phyloP scores from a whole-genome alignment of 1,140 invertebrate species.

The Drosophila punjabiensis region DNA sequence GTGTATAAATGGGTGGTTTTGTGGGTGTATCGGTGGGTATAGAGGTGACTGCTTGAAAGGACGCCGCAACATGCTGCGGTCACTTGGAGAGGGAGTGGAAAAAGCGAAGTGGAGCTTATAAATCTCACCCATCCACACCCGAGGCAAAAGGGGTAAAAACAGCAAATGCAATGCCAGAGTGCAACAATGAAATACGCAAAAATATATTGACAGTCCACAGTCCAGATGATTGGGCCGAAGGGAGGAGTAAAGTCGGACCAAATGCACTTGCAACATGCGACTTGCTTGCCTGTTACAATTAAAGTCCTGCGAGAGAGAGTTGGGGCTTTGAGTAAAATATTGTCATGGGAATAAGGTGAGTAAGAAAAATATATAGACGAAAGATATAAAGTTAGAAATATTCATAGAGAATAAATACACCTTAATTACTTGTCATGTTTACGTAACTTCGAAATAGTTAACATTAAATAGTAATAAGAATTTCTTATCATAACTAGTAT shows the following conservation, averaged over 20 bases:
- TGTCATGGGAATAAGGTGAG: not conserved
- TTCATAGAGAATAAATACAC: too few species aligned
- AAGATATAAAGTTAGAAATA: not conserved
- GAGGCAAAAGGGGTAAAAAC: conserved; percentile 18
- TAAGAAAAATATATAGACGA: not conserved
- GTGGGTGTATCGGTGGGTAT: conserved; percentile 10
- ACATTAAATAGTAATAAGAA: too few species aligned
- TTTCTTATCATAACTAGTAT: too few species aligned
- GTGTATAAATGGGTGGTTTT: conserved; percentile 12
- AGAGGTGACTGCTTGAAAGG: conserved; percentile 31
- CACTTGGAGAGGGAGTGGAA: conserved; percentile 18
- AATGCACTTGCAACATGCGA: conserved; percentile 68
- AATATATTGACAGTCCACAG: conserved; percentile 80
- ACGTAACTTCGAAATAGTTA: too few species aligned
- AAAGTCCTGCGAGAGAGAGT: conserved; percentile 32
- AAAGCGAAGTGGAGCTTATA: conserved; percentile 45
- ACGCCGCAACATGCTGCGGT: conserved; percentile 75
- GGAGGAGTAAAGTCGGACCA: conserved; percentile 11
- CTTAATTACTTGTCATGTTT: too few species aligned
- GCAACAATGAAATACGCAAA: conserved; percentile 81
- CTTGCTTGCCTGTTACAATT: conserved; percentile 73
- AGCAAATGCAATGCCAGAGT: conserved; percentile 45
- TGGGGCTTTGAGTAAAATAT: not conserved
- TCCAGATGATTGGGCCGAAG: conserved; percentile 15
- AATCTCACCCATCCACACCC: conserved; percentile 59